A percentile compares a stretch with the other conserved stretches of the same genome.
Evolutionary conservation across 2,888 invertebrate genomes (phyloP).

Genomic region (Cheilosia scutellata): DNA sequence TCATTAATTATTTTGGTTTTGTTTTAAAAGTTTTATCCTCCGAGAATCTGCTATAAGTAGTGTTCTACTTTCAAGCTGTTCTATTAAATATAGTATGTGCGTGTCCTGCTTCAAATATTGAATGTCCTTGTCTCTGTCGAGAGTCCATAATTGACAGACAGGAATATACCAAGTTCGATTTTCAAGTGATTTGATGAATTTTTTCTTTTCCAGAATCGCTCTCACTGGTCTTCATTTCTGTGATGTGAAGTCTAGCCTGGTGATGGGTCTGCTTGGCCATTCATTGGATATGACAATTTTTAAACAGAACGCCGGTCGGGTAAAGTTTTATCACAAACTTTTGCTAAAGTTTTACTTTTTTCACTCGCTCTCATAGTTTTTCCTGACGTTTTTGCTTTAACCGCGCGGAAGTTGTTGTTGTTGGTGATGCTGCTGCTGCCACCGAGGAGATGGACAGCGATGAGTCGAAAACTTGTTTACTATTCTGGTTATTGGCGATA

Average conservation of each 20-base stretch:
- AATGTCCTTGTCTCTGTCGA: not conserved
- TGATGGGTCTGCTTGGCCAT: slow-evolving; percentile 49
- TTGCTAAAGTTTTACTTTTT: slow-evolving; percentile 40
- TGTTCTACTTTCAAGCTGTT: slow-evolving; percentile 3
- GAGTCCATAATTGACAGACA: slow-evolving; percentile 15
- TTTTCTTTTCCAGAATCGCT: not conserved
- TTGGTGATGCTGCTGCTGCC: not conserved
- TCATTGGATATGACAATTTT: slow-evolving; percentile 72
- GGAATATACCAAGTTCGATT: slow-evolving; percentile 28
- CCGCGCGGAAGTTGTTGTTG: slow-evolving; percentile 15
- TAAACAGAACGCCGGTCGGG: slow-evolving; percentile 45
- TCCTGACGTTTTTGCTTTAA: slow-evolving; percentile 11
- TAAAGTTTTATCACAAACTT: slow-evolving; percentile 58
- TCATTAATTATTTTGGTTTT: slow-evolving; percentile 45
- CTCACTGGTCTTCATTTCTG: not conserved
- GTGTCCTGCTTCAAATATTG: not conserved
- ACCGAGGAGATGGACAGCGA: slow-evolving; percentile 32
- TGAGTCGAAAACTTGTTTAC: slow-evolving; percentile 61
- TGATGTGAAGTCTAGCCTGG: slow-evolving; percentile 18
- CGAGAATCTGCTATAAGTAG: not conserved
- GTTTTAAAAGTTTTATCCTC: not conserved
- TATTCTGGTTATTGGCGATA: slow-evolving; percentile 61
- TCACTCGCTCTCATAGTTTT: not conserved
- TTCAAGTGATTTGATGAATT: slow-evolving; percentile 1
- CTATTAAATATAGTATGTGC: not conserved